Conservation (phyloP, 2,888 invertebrate genomes). For the Euspilapteryx auroguttella region DNA sequence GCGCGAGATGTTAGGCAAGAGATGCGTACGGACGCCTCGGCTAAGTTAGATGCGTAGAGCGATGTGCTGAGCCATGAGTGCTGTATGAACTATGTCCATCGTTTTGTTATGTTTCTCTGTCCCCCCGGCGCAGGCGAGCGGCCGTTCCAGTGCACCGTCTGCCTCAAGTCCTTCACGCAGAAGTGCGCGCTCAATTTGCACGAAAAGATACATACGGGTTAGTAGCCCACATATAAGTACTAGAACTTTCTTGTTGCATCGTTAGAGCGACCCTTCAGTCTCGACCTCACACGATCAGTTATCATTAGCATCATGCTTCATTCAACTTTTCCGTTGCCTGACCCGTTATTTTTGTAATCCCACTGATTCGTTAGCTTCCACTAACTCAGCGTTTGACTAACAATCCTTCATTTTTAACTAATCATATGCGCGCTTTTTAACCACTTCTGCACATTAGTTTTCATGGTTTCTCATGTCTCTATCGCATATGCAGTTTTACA, state of each 20-base stretch:
- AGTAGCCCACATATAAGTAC: conserved; percentile 59
- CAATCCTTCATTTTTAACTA: conserved; percentile 22
- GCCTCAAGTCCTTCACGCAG: conserved; percentile 66
- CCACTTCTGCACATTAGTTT: conserved; percentile 40
- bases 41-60: conserved; percentile 9
- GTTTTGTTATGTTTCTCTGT: conserved; percentile 62
- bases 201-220: conserved; percentile 66
- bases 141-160: conserved; percentile 65
- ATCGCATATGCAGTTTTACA: conserved; percentile 25
- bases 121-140: conserved; percentile 60
- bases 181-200: conserved; percentile 66
- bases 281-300: conserved; percentile 2
- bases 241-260: conserved; percentile 21
- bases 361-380: conserved; percentile 34
- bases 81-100: conserved; percentile 38
- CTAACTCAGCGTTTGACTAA: conserved; percentile 39
- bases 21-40: not conserved
- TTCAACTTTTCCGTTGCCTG: conserved; percentile 52
- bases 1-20: not conserved
- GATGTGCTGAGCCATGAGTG: conserved; percentile 5
- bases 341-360: conserved; percentile 42
- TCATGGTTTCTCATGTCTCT: conserved; percentile 8
- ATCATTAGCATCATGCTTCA: conserved; percentile 51
- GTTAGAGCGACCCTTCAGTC: not conserved
- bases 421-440: conserved; percentile 37